Conservation (phyloP, 2,888 invertebrate genomes). For the Drosophila paranaensis region DNA sequence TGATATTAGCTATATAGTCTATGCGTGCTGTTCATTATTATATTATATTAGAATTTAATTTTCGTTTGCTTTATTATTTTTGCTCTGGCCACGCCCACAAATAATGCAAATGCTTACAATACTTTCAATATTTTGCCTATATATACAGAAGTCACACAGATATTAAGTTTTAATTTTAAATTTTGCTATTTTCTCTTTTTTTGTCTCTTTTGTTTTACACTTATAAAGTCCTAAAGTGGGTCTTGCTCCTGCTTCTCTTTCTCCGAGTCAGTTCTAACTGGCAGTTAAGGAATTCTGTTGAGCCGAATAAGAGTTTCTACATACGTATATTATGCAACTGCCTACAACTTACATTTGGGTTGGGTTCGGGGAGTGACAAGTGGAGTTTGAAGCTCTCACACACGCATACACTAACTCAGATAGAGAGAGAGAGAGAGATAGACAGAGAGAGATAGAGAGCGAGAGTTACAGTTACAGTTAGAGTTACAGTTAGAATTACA, state of each 20-base stretch:
- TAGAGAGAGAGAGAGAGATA: slow-evolving; percentile 16
- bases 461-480: slow-evolving; percentile 24
- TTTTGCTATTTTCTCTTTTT: slow-evolving; percentile 18
- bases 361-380: not conserved
- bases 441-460: slow-evolving; percentile 20
- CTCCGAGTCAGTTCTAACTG: not conserved
- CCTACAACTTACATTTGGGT: slow-evolving; percentile 35
- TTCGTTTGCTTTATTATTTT: not conserved
- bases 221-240: slow-evolving; percentile 24
- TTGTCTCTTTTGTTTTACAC: slow-evolving; percentile 7
- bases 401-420: slow-evolving; percentile 16
- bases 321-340: slow-evolving; percentile 19
- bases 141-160: slow-evolving; percentile 48
- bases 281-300: slow-evolving; percentile 25
- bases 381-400: slow-evolving; percentile 19
- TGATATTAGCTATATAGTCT: slow-evolving; percentile 9
- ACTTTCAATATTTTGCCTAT: slow-evolving; percentile 27
- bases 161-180: slow-evolving; percentile 24
- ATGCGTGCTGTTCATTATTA: slow-evolving; percentile 13
- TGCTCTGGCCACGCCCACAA: slow-evolving; percentile 30
- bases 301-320: slow-evolving; percentile 17
- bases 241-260: slow-evolving; percentile 2
- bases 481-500: slow-evolving; percentile 32
- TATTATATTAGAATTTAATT: not conserved
- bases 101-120: slow-evolving; percentile 29